Evolutionary conservation across 2,113 vertebrate species (phyloP), one percentile per base, ranked within the genome.

Genomic region (Rhombomys opimus): DNA sequence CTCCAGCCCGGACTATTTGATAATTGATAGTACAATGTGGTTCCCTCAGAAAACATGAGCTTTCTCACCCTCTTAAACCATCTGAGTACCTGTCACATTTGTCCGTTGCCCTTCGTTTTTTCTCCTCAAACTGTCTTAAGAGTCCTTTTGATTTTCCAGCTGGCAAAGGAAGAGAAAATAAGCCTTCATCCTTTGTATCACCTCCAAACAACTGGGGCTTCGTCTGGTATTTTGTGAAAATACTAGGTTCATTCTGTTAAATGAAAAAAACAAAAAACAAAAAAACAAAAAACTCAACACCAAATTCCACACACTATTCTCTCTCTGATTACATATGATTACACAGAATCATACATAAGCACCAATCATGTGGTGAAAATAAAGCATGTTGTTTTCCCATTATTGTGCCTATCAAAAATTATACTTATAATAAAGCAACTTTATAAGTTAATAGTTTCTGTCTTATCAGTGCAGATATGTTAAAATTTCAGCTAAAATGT

Each of bases 201-300:
- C 98, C 98, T 96, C 98, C 99, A 98, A 99, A 99, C 70, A 99
- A 97, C 84, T 98, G 98, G 59, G 99, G 99, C 97, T 99, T 99
- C 92, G 98, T 97, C 90, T 98, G 99, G 98, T 99, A 99, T 98
- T 98, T 99, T 97, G 97, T 98, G 61, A 98, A 99, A 98, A 99
- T 97, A 96, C 98, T 99, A 97, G 98, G 98, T 93, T 99, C 99
- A 67, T 97, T 99, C 98, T 99, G 98, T 99, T 98, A 96, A 95
- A 96, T 86, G 90, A 95, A 96, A 95, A 95, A 93, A 93, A 95
- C 4, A 15, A 80, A 52, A n/a, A 50, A 97, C 90, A 46, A n/a
- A n/a, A n/a, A n/a, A n/a, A n/a, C 41, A 46, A 46, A 90, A 94
- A 77, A 27, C 12, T 57, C 35, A 82, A 82, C 32, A 97, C 7